phyloP scores from a whole-genome alignment of 2,888 invertebrate genomes.

The Panzeria rudis region DNA sequence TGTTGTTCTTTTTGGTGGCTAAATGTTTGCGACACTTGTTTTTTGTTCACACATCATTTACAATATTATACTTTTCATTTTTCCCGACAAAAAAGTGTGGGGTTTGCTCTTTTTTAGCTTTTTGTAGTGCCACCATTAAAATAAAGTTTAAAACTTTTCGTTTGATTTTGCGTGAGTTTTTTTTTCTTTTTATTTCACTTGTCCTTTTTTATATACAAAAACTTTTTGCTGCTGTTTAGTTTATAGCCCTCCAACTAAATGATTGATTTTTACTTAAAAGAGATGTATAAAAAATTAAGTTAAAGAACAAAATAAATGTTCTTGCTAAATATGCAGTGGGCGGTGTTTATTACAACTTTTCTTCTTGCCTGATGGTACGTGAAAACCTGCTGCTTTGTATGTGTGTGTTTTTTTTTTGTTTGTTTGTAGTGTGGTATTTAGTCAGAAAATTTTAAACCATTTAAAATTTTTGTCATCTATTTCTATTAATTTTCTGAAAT shows the following conservation, averaged over 20 bases:
- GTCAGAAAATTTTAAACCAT: not conserved
- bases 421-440: slow-evolving; percentile 7
- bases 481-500: not conserved
- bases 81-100: slow-evolving; percentile 20
- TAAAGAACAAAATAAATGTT: not conserved
- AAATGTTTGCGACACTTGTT: slow-evolving; percentile 66
- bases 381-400: not conserved
- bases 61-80: slow-evolving; percentile 37
- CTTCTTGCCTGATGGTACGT: not conserved
- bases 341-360: slow-evolving; percentile 48
- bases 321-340: slow-evolving; percentile 31
- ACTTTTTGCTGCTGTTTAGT: slow-evolving; percentile 39
- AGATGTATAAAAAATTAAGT: slow-evolving; percentile 1
- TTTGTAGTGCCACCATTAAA: slow-evolving; percentile 27
- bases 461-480: not conserved
- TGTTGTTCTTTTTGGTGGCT: slow-evolving; percentile 44
- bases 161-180: slow-evolving; percentile 8
- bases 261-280: slow-evolving; percentile 63
- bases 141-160: slow-evolving; percentile 53
- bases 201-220: not conserved
- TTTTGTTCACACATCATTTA: slow-evolving; percentile 66
- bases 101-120: slow-evolving; percentile 5
- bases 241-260: slow-evolving; percentile 24
- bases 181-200: not conserved
- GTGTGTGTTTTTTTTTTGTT: not conserved